Base-by-base conservation (phyloP, 2,113 vertebrate species). In the Platichthys flesus region DNA sequence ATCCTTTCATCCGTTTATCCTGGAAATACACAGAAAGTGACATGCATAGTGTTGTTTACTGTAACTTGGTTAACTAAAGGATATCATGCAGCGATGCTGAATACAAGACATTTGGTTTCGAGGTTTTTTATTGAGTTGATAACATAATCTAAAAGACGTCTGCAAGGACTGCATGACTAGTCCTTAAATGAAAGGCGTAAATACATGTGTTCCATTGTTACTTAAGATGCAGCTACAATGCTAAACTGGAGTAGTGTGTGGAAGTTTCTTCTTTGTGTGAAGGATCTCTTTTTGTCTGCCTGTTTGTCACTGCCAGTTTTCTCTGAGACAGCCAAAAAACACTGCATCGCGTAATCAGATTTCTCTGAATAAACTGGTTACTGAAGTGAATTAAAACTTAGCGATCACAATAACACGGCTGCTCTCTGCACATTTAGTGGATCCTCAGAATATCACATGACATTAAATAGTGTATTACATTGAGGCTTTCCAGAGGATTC, bases 1-100 rank as follows among this genome's bases (percentile, higher is more conserved):
- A 99, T 99, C 98, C 97, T 92, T 88, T 97, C 90, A 52, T 20
- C 28, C 5, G 2, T 28, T 28, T 28, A 28, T 28, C 5, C 49
- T 26, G 7, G 2, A 26, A 51, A 40, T 9, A 18, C 10, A 15
- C 67, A 16, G 6, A 13, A 47, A 54, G 18, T 4, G 3, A 47
- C 15, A 47, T 47, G 13, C 15, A 47, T 31, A 31, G 31, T 31
- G 31, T 31, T 8, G 31, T 31, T 31, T 31, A 7, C 31, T 7
- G 31, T 31, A 31, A 31, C 4, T 14, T 47, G 3, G 35, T 9
- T 37, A 37, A 9, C 35, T 37, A 9, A 37, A 9, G 8, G 35
- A 37, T 9, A 37, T 6, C 35, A 37, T 37, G 35, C 31, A 31
- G 31, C 31, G 31, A 31, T 7, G 5, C 31, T 37, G 35, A 37